Conservation (phyloP, 2,888 invertebrate species). For the Hedya salicella region DNA sequence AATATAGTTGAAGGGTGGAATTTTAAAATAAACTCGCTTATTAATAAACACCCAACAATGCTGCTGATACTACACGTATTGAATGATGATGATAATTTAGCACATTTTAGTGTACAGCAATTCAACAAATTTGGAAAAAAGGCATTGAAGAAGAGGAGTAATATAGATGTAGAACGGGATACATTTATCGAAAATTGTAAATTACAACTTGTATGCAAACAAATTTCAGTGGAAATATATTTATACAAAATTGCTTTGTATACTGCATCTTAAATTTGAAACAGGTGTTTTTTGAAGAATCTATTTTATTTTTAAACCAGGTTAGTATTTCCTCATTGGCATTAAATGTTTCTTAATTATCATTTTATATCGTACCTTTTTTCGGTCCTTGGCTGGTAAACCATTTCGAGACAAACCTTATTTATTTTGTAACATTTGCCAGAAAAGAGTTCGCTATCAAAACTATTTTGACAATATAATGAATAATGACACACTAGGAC, state of each 20-base stretch:
- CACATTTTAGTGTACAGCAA: conserved; percentile 10
- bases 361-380: too few relatives aligned
- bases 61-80: conserved; percentile 5
- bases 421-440: too few relatives aligned
- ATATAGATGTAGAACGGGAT: conserved; percentile 6
- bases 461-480: too few relatives aligned
- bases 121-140: conserved; percentile 3
- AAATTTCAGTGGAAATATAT: conserved; percentile 4
- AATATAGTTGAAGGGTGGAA: conserved; percentile 23
- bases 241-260: not conserved
- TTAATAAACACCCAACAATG: conserved; percentile 25
- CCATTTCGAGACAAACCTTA: too few relatives aligned
- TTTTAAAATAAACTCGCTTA: conserved; percentile 22
- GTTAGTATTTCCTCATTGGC: too few relatives aligned
- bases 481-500: too few relatives aligned
- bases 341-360: too few relatives aligned
- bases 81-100: conserved; percentile 5
- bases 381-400: too few relatives aligned
- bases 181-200: conserved; percentile 4
- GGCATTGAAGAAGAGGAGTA: not conserved
- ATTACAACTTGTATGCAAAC: not conserved
- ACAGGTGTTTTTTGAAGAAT: not conserved
- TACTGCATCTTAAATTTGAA: not conserved
- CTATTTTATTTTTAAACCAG: too few relatives aligned
- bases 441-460: too few relatives aligned